A percentile compares a stretch with the other conserved stretches of the same genome.
Conservation (phyloP, 2,113 vertebrate species). For the Heptranchias perlo region DNA sequence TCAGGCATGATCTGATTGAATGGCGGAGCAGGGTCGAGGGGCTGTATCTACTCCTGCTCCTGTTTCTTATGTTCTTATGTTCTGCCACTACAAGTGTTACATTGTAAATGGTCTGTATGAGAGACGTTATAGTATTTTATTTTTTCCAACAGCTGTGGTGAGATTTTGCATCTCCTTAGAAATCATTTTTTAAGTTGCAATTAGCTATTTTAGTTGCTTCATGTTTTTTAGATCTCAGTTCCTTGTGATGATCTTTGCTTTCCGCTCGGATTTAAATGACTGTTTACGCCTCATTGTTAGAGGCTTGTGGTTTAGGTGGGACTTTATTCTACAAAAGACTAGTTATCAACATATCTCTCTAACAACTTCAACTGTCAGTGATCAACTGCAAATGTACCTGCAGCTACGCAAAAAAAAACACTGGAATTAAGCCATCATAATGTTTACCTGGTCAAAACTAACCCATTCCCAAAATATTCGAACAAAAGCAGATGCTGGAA, state of each 20-base stretch:
- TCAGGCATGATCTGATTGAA: too few species aligned
- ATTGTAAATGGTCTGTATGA: not conserved
- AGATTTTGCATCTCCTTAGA: constrained; percentile 19
- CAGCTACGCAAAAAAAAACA: not conserved
- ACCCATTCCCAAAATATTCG: not conserved
- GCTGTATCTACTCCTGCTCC: too few species aligned
- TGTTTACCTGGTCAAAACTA: not conserved
- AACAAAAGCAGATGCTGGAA: not conserved
- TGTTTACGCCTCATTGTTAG: not conserved
- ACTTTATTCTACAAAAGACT: not conserved
- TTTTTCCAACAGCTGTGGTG: not conserved
- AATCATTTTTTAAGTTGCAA: not conserved
- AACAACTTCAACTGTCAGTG: not conserved
- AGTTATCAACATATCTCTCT: not conserved
- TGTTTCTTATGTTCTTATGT: too few species aligned
- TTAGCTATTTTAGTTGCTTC: not conserved
- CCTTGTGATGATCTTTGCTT: not conserved
- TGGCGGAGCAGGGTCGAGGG: too few species aligned
- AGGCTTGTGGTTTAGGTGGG: not conserved
- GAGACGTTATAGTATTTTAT: not conserved
- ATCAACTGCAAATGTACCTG: not conserved
- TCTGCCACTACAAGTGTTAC: not conserved
- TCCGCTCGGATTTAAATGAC: not conserved
- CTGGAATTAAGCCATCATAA: not conserved
- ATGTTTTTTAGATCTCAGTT: not conserved